phyloP scores from a whole-genome alignment of 2,888 invertebrate genomes.

The Magallana nippona region DNA sequence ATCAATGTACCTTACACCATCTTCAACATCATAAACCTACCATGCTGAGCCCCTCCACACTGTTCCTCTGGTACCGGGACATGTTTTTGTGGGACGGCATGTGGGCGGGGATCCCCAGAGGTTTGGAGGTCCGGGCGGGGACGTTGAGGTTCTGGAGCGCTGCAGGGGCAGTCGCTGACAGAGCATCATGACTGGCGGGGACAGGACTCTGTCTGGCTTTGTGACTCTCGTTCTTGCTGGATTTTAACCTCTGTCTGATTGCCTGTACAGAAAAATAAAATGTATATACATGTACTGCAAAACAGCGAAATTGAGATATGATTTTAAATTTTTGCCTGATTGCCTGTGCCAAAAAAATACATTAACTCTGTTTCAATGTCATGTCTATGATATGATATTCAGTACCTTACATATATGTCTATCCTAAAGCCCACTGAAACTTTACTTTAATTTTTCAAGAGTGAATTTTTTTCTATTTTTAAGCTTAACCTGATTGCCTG shows the following conservation, averaged over 20 bases:
- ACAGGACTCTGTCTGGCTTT: conserved; percentile 81
- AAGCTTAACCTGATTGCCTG: too few species aligned
- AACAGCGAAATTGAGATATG: too few species aligned
- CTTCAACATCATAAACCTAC: conserved; percentile 79
- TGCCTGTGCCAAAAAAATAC: too few species aligned
- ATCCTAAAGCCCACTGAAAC: too few species aligned
- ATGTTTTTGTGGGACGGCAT: conserved; percentile 82
- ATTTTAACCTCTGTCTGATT: conserved; percentile 73
- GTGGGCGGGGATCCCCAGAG: conserved; percentile 82
- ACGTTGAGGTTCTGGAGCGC: conserved; percentile 57
- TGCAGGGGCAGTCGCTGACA: conserved; percentile 73
- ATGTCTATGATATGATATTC: too few species aligned
- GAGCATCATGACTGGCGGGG: conserved; percentile 82
- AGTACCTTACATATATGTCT: too few species aligned
- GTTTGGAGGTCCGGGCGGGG: conserved; percentile 78
- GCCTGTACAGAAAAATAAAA: conserved; percentile 54
- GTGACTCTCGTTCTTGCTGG: conserved; percentile 58
- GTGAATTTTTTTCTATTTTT: too few species aligned
- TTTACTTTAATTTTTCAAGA: too few species aligned
- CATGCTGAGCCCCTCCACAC: conserved; percentile 92
- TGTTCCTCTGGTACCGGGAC: conserved; percentile 87
- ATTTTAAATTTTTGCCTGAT: too few species aligned
- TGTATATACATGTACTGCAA: not conserved
- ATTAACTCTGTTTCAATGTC: too few species aligned
- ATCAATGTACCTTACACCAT: not conserved